These are phyloP conservation scores for Prenolepis imparis DNA, from an alignment of 2,888 invertebrate genomes.

Conservation along the genomic window DNA sequence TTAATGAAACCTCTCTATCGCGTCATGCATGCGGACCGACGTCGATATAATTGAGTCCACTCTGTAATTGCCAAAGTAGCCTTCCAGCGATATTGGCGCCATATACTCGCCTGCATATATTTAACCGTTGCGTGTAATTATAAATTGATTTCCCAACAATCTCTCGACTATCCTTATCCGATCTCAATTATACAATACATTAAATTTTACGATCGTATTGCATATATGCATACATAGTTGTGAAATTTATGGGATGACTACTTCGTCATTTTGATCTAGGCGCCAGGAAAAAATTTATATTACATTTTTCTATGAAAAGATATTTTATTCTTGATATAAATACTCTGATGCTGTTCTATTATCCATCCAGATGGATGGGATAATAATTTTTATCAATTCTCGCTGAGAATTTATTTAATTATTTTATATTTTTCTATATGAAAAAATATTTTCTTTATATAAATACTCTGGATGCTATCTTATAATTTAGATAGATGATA, in stretches of 20 bases:
- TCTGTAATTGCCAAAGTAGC: slow-evolving; percentile 26
- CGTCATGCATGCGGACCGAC: slow-evolving; percentile 37
- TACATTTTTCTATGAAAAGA: background rate
- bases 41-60: slow-evolving; percentile 44
- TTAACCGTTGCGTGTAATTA: slow-evolving; percentile 21
- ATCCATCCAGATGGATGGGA: background rate
- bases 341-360: background rate
- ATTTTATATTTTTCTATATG: background rate
- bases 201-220: slow-evolving; percentile 9
- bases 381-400: background rate
- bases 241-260: background rate
- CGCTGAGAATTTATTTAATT: background rate
- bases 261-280: background rate
- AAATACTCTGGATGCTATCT: background rate
- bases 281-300: background rate
- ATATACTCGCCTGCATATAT: slow-evolving; percentile 8
- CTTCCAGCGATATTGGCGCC: slow-evolving; percentile 18
- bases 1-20: slow-evolving; percentile 67
- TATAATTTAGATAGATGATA: background rate
- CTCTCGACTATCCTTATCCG: slow-evolving; percentile 9
- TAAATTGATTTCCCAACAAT: slow-evolving; percentile 34
- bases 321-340: background rate
- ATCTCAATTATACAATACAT: background rate
- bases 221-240: background rate
- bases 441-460: background rate